Conservation (phyloP, 2,113 vertebrate species). For the Grallaria varia region DNA sequence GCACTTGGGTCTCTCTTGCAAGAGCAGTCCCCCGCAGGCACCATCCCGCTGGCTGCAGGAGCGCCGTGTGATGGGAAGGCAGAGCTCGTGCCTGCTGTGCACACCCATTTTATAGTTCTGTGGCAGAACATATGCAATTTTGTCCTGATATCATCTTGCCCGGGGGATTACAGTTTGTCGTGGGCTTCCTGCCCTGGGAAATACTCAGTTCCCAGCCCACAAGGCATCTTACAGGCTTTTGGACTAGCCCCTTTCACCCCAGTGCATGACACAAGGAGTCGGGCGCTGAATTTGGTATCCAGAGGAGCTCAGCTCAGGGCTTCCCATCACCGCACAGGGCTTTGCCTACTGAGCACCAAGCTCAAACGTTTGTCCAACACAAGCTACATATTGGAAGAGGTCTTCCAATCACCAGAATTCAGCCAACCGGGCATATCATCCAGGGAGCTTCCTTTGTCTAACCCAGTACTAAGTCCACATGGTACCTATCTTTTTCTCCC, state of each 20-base stretch:
- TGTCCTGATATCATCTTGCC: neutral
- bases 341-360: neutral
- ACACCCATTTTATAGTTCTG: neutral
- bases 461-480: fast-evolving
- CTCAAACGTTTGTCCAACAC: neutral
- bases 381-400: neutral
- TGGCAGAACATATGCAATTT: neutral
- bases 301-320: neutral
- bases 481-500: neutral
- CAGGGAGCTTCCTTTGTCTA: neutral
- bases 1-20: fast-evolving
- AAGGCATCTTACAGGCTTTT: neutral
- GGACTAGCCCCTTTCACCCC: neutral
- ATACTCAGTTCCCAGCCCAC: fast-evolving
- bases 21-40: neutral
- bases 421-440: fast-evolving
- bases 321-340: neutral
- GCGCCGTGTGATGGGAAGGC: fast-evolving
- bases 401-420: neutral
- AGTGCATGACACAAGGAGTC: neutral
- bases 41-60: neutral
- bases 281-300: neutral
- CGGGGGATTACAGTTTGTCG: fast-evolving
- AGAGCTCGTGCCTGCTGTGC: neutral
- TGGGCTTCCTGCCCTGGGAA: neutral